These are phyloP conservation scores for Sinocyclocheilus grahami DNA, from an alignment of 2,113 vertebrate species.

Conservation along the genomic window DNA sequence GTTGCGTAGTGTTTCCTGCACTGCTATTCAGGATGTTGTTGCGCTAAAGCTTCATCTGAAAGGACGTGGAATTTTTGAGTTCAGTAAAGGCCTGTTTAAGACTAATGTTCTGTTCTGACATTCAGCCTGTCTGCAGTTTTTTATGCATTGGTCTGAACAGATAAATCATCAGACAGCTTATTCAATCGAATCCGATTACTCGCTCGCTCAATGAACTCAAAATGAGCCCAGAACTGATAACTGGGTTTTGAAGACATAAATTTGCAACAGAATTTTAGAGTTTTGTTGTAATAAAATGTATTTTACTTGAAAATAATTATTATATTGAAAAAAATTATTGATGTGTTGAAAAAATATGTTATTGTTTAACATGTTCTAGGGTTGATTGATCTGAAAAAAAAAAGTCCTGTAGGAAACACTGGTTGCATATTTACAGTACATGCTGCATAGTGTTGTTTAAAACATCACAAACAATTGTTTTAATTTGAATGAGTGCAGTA, in stretches of 20 bases:
- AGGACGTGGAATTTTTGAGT: background rate
- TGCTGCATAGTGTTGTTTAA: constrained; percentile 1
- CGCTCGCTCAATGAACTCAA: background rate
- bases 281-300: background rate
- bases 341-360: background rate
- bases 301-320: background rate
- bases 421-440: background rate
- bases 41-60: background rate
- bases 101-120: background rate
- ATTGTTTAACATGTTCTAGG: background rate
- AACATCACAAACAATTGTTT: background rate
- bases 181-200: background rate
- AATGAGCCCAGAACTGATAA: background rate
- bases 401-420: background rate
- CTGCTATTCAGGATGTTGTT: background rate
- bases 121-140: background rate
- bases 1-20: background rate
- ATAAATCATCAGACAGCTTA: background rate
- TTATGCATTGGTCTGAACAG: background rate
- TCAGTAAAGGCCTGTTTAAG: background rate
- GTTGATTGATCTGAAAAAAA: background rate
- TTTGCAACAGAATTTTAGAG: background rate
- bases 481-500: background rate
- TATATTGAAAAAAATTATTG: background rate
- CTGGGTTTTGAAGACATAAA: too few species aligned